Evolutionary conservation across 2,888 invertebrate genomes (phyloP).

Genomic region (Drosophila austrosaltans): DNA sequence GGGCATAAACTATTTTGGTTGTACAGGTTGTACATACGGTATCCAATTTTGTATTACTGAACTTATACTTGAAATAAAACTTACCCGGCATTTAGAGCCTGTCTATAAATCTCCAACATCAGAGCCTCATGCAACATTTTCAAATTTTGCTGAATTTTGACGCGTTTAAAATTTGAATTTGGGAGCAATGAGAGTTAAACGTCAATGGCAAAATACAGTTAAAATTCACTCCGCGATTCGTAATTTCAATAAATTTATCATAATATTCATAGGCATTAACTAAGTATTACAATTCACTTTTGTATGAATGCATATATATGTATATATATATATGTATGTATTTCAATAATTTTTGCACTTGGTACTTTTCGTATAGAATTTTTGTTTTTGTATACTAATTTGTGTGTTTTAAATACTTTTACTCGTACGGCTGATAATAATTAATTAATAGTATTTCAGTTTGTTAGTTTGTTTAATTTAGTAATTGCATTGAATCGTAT

Average conservation of each 20-base stretch:
- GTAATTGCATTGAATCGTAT: conserved; percentile 82
- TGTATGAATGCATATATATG: conserved; percentile 37
- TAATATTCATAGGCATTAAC: conserved; percentile 42
- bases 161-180: conserved; percentile 21
- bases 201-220: conserved; percentile 18
- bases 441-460: conserved; percentile 47
- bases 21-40: too few species aligned
- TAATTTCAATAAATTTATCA: conserved; percentile 71
- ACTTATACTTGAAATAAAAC: conserved; percentile 31
- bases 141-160: conserved; percentile 79
- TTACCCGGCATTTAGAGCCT: conserved; percentile 83
- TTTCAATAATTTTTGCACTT: conserved; percentile 73
- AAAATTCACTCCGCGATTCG: conserved; percentile 15
- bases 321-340: conserved; percentile 32
- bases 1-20: neutral
- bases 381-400: conserved; percentile 52
- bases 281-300: conserved; percentile 33
- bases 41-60: too few species aligned
- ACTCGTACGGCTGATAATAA: conserved; percentile 66
- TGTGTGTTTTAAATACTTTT: conserved; percentile 51
- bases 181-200: conserved; percentile 7
- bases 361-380: conserved; percentile 77
- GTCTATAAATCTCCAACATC: conserved; percentile 83
- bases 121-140: conserved; percentile 83
- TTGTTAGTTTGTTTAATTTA: conserved; percentile 70